Conservation (phyloP, 2,113 vertebrate species). For the Microcebus ravelobensis region DNA sequence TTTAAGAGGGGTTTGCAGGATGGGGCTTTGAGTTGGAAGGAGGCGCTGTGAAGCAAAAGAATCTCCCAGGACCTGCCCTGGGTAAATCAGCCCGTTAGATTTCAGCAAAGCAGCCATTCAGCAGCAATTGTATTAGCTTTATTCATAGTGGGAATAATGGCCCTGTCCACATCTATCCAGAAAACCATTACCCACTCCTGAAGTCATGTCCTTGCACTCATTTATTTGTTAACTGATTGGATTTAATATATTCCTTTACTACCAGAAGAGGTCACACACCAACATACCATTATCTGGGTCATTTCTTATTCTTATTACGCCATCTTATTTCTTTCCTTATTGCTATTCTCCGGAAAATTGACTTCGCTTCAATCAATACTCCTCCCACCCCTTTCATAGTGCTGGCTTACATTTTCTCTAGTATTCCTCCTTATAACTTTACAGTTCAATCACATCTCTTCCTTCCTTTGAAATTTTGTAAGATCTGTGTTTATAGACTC, state of each 20-base stretch:
- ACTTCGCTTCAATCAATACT: neutral
- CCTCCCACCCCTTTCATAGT: neutral
- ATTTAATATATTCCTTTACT: conserved; percentile 12
- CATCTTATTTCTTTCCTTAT: conserved; percentile 14
- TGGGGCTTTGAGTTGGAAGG: too few relatives aligned
- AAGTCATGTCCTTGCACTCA: neutral
- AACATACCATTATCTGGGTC: neutral
- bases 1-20: neutral
- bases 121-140: neutral
- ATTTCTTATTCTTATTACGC: neutral
- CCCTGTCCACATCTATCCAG: neutral
- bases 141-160: neutral
- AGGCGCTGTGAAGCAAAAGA: neutral
- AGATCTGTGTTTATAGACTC: neutral
- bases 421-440: neutral
- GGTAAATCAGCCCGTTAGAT: neutral
- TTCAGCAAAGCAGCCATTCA: neutral
- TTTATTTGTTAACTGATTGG: neutral
- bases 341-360: conserved; percentile 44
- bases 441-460: neutral
- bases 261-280: neutral
- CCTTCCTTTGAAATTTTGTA: neutral
- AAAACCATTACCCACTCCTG: neutral
- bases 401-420: neutral
- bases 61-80: neutral